These are phyloP conservation scores for Apis laboriosa DNA, from an alignment of 1,140 invertebrate genomes.

Conservation along the genomic window DNA sequence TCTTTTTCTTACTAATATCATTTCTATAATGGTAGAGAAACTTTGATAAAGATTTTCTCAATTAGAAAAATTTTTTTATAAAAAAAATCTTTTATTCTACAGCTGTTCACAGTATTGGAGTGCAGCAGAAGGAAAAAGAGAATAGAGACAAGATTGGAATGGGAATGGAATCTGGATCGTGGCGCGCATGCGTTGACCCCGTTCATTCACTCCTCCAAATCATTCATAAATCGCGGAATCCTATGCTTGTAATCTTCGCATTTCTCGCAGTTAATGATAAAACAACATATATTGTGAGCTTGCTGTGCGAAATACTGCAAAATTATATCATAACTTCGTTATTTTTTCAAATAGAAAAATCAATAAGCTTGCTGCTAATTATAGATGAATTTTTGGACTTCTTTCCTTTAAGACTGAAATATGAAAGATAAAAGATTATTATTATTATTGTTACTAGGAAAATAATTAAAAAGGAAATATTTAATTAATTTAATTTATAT, in stretches of 20 bases:
- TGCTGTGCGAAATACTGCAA: not conserved
- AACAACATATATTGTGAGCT: not conserved
- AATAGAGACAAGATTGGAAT: slow-evolving; percentile 55
- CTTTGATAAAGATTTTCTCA: slow-evolving; percentile 2
- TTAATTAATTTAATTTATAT: no score
- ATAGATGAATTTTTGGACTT: not conserved
- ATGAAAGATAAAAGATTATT: not conserved
- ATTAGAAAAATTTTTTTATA: slow-evolving; percentile 43
- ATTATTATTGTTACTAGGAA: no score
- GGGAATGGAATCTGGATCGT: slow-evolving; percentile 56
- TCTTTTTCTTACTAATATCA: not conserved
- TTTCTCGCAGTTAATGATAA: slow-evolving; percentile 21
- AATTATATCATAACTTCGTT: not conserved
- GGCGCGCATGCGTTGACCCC: slow-evolving; percentile 35
- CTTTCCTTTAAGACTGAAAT: not conserved
- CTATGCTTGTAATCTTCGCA: slow-evolving; percentile 9
- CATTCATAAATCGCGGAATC: slow-evolving; percentile 55
- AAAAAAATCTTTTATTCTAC: no score
- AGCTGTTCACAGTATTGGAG: slow-evolving; percentile 31
- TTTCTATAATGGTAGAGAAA: no score
- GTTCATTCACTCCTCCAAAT: slow-evolving; percentile 62
- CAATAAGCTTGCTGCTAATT: not conserved
- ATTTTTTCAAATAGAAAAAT: not conserved
- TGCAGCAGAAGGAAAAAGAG: slow-evolving; percentile 35
- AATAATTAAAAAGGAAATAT: no score